A percentile compares a stretch with the other conserved stretches of the same genome.
Conservation (phyloP, 2,113 vertebrate species). For the Oplegnathus fasciatus region DNA sequence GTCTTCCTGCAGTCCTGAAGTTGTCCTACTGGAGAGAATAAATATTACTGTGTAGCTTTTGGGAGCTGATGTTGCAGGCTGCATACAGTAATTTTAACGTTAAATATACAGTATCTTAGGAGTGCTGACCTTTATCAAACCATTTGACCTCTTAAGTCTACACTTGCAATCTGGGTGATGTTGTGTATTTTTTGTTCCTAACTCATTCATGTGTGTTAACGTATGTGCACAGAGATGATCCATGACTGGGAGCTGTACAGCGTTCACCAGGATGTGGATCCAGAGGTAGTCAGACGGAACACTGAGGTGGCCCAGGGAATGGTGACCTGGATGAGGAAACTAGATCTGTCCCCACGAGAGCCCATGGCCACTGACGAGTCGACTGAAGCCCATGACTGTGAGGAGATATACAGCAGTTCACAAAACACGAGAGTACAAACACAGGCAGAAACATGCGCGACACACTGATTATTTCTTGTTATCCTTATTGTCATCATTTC, state of each 20-base stretch:
- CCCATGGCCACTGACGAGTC: conserved; percentile 87
- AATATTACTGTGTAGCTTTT: not conserved
- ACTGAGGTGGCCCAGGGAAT: conserved; percentile 83
- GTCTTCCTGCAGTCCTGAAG: not conserved
- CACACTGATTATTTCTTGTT: not conserved
- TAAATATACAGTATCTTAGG: not conserved
- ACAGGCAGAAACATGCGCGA: not conserved
- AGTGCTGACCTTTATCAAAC: not conserved
- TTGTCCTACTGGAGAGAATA: not conserved
- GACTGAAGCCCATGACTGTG: conserved; percentile 87
- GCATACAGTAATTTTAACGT: not conserved
- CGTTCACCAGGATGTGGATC: conserved; percentile 87
- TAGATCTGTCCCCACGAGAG: conserved; percentile 84
- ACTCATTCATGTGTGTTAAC: conserved; percentile 14
- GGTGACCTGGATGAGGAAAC: conserved; percentile 86
- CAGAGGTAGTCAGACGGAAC: conserved; percentile 85
- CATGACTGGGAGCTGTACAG: conserved; percentile 91
- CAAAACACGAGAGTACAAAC: not conserved
- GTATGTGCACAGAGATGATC: conserved; percentile 87
- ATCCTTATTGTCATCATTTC: not conserved
- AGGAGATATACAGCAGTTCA: conserved; percentile 43
- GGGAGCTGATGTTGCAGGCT: not conserved
- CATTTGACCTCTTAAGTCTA: not conserved
- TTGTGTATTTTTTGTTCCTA: not conserved
- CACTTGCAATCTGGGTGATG: not conserved